These are phyloP conservation scores for Leptobrachium leishanense DNA, from an alignment of 2,113 vertebrate species.

Conservation along the genomic window DNA sequence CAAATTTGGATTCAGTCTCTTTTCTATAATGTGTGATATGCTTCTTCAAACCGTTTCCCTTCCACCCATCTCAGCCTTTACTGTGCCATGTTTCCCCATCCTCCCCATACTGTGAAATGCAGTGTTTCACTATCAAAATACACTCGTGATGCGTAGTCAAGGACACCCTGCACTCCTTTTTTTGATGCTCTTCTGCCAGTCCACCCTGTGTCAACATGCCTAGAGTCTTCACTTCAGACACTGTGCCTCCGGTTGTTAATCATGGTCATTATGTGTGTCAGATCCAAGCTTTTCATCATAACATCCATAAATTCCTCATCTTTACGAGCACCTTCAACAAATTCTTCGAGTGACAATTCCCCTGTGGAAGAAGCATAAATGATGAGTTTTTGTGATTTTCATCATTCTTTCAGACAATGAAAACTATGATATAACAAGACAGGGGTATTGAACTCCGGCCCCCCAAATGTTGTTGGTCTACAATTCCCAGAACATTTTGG, in stretches of 20 bases:
- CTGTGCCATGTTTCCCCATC: no score
- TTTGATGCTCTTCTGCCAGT: neutral
- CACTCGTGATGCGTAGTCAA: neutral
- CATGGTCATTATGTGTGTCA: conserved; percentile 84
- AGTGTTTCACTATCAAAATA: neutral
- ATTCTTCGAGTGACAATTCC: conserved; percentile 86
- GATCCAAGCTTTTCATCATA: conserved; percentile 87
- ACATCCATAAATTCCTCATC: conserved; percentile 87
- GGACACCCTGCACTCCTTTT: neutral
- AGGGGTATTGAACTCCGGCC: no score
- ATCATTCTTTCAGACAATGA: no score
- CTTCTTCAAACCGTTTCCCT: no score
- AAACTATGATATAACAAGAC: no score
- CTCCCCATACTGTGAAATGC: no score
- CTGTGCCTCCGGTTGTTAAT: conserved; percentile 82
- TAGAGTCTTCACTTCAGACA: conserved; percentile 55
- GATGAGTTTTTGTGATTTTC: no score
- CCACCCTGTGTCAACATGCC: neutral
- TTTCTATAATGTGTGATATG: no score
- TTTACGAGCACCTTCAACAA: conserved; percentile 80
- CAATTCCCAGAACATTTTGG: no score
- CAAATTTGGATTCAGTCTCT: no score
- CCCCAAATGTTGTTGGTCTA: no score
- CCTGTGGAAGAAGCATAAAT: conserved; percentile 59
- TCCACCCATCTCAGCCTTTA: no score